Evolutionary conservation across 2,113 vertebrate species (phyloP), one percentile per base, ranked within the genome.

Genomic region (Heliornis fulica): DNA sequence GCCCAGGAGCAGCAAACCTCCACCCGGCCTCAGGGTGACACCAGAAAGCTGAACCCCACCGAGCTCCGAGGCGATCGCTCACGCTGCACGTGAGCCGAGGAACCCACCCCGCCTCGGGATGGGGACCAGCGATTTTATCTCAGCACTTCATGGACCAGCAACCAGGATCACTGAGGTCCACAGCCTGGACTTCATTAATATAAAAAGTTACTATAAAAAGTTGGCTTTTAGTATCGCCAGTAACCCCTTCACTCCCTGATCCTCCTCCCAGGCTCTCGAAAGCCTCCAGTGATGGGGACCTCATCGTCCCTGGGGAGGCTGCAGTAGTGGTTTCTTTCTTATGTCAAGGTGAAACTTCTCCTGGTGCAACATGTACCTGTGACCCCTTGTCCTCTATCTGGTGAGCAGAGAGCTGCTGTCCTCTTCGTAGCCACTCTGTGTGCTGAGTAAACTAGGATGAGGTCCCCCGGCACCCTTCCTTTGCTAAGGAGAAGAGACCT

Each of bases 11-110:
- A 43, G 56, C 75, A 74, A 51, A 18, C 23, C 22, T 13, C 19
- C 10, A 9, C 5, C 45, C 18, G 3, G 34, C 4, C 60, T 18
- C 48, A 6, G 38, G 13, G 2, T 0, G 4, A 13, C 0, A 2
- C 57, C 53, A 21, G 54, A 13, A 45, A 34, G 36, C 34, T 14
- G 23, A 53, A 9, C 53, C 46, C 72, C 9, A 50, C 32, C 45
- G 8, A 17, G 43, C 53, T 32, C n/a, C 1, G 7, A 41, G 48
- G 0, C 3, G 2, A 23, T 1, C 8, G n/a, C 64, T 5, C 4
- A 15, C 1, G 5, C 41, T 31, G n/a, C 3, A 45, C 53, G 10
- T 2, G 16, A 36, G 34, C n/a, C 70, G 18, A 25, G 72, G 41
- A 10, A 34, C 66, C 43, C 34, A 46, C 1, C 8, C 22, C 32